phyloP scores from a whole-genome alignment of 2,888 invertebrate genomes.

The Xanthia icteritia region DNA sequence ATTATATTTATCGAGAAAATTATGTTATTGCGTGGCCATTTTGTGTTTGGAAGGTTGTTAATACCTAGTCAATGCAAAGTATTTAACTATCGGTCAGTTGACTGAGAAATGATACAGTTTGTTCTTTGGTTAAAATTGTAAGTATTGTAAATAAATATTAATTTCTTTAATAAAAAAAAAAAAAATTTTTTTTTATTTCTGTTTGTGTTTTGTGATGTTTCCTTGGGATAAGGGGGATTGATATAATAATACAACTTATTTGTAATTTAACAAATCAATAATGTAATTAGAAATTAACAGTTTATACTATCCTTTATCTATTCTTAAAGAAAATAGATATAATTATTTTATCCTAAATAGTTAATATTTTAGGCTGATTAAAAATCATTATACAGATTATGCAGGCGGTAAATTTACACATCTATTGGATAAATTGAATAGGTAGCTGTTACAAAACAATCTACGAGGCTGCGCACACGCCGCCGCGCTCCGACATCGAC shows the following conservation, averaged over 20 bases:
- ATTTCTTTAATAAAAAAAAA: slow-evolving; percentile 30
- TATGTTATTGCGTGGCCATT: slow-evolving; percentile 19
- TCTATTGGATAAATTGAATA: slow-evolving; percentile 77
- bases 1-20: slow-evolving; percentile 20
- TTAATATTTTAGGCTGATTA: slow-evolving; percentile 83
- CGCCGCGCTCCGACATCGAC: slow-evolving; percentile 42
- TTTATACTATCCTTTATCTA: slow-evolving; percentile 82
- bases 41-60: slow-evolving; percentile 28
- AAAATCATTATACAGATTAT: slow-evolving; percentile 80
- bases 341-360: slow-evolving; percentile 78
- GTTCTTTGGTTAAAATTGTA: slow-evolving; percentile 53
- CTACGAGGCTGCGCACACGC: slow-evolving; percentile 68
- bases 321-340: slow-evolving; percentile 86
- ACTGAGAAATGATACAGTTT: slow-evolving; percentile 38
- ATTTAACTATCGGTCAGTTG: slow-evolving; percentile 40
- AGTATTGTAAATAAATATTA: slow-evolving; percentile 51
- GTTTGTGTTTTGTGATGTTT: background rate
- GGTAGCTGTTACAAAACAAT: slow-evolving; percentile 78
- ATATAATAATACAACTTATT: slow-evolving; percentile 74
- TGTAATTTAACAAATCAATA: slow-evolving; percentile 88
- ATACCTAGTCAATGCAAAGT: slow-evolving; percentile 57
- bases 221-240: background rate
- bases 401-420: slow-evolving; percentile 84
- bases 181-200: background rate
- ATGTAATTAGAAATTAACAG: slow-evolving; percentile 88